Evolutionary conservation across 2,797 vertebrate genomes (phyloP).

Genomic region (Mus spretus): DNA sequence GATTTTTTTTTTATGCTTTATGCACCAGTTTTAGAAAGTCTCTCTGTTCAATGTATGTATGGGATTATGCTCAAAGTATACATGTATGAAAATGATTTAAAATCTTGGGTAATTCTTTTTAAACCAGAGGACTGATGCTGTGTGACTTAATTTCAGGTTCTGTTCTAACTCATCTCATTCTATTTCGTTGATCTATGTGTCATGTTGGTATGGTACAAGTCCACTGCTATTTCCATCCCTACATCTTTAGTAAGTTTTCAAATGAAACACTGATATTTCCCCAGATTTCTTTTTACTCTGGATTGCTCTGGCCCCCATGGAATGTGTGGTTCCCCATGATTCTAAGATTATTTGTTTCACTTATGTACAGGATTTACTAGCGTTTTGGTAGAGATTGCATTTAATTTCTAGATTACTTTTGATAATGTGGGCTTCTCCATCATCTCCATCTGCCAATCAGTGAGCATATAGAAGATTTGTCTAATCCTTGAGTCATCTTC

Average conservation of each 20-base stretch:
- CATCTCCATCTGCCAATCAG: background rate
- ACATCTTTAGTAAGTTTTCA: background rate
- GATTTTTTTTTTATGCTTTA: background rate
- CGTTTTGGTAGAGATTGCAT: background rate
- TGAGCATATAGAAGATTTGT: background rate
- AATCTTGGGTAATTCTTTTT: background rate
- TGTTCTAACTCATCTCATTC: background rate
- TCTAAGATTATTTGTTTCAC: background rate
- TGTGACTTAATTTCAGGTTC: background rate
- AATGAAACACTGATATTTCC: background rate
- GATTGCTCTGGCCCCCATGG: background rate
- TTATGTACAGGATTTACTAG: background rate
- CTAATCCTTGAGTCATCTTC: background rate
- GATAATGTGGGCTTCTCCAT: background rate
- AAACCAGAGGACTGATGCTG: background rate
- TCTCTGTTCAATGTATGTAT: background rate
- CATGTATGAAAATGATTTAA: background rate
- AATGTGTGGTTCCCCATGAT: background rate
- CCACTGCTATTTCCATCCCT: background rate
- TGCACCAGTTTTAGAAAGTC: background rate
- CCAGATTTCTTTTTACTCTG: background rate
- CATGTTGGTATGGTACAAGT: background rate
- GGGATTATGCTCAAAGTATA: background rate
- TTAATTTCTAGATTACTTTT: background rate
- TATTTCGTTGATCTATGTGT: background rate